These are phyloP conservation scores for Pachyramphus minor DNA, from an alignment of 2,113 vertebrate species.

Conservation along the genomic window DNA sequence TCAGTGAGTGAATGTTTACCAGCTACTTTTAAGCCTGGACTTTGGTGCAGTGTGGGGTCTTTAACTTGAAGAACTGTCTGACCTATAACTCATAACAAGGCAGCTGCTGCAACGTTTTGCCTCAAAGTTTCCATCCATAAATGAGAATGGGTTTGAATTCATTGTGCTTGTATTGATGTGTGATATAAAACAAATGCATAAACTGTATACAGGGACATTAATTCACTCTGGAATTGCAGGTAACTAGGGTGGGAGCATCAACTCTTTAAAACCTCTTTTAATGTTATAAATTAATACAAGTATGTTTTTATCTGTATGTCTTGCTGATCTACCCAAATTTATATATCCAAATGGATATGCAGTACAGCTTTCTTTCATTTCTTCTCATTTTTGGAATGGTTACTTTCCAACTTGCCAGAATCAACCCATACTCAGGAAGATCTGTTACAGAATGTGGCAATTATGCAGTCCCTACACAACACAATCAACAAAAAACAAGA, in stretches of 20 bases:
- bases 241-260: neutral
- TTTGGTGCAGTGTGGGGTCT: neutral
- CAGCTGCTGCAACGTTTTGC: neutral
- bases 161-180: conserved; percentile 7
- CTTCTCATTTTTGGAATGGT: neutral
- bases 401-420: neutral
- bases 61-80: neutral
- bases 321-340: neutral
- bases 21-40: neutral
- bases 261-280: neutral
- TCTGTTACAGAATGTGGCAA: neutral
- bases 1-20: neutral
- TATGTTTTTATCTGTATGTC: neutral
- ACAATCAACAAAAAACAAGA: neutral
- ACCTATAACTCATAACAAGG: neutral
- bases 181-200: conserved; percentile 10
- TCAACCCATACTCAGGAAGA: neutral
- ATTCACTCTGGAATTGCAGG: neutral
- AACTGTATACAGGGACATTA: neutral
- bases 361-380: neutral
- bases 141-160: neutral
- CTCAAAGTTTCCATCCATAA: neutral
- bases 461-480: neutral
- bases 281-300: neutral
- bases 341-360: neutral